Percentiles rank a stretch among this genome's conserved stretches.
Evolutionary conservation across 2,888 invertebrate genomes (phyloP).

Genomic region (Melolontha melolontha): DNA sequence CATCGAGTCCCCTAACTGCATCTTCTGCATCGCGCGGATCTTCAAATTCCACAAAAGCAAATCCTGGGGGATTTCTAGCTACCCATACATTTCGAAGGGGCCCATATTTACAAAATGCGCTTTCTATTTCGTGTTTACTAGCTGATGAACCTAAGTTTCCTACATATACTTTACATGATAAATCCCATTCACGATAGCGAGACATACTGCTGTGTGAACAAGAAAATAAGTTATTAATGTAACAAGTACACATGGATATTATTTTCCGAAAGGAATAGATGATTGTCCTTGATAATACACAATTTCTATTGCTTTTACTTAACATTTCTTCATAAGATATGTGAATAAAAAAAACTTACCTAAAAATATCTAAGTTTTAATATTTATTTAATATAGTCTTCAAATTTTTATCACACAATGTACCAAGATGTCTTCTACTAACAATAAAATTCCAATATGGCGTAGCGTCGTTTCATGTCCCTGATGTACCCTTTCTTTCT

Average conservation of each 20-base stretch:
- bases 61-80: conserved; percentile 92
- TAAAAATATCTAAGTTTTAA: neutral
- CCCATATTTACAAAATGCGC: conserved; percentile 89
- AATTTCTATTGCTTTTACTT: no score
- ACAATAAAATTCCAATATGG: conserved; percentile 35
- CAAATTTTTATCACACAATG: neutral
- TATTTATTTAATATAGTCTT: neutral
- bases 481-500: no score
- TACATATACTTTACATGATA: conserved; percentile 92
- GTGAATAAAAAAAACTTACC: neutral
- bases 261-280: neutral
- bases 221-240: neutral
- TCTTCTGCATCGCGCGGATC: conserved; percentile 91
- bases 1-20: conserved; percentile 84
- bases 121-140: conserved; percentile 90
- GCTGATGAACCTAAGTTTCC: conserved; percentile 93
- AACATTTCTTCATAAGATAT: no score
- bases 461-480: conserved; percentile 15
- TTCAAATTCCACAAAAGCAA: conserved; percentile 91
- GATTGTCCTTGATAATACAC: neutral
- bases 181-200: conserved; percentile 84
- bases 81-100: conserved; percentile 94
- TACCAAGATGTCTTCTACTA: neutral
- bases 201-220: conserved; percentile 69
- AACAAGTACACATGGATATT: neutral